Conservation (phyloP, 2,888 invertebrate genomes). For the Ptychoptera albimana region DNA sequence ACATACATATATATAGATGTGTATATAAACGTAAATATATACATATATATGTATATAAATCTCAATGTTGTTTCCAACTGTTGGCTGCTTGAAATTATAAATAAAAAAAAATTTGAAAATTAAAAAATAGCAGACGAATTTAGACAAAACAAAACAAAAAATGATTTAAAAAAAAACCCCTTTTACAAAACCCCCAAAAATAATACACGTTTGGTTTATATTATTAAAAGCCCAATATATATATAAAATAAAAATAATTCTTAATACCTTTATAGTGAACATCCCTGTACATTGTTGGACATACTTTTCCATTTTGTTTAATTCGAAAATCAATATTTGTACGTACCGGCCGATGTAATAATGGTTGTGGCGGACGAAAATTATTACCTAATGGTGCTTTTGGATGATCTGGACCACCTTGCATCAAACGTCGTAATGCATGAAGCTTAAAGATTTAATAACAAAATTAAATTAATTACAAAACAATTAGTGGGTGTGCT, state of each 20-base stretch:
- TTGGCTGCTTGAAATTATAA: constrained; percentile 42
- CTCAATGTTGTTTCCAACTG: constrained; percentile 70
- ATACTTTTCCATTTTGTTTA: constrained; percentile 67
- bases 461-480: too few relatives aligned
- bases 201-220: too few relatives aligned
- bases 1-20: too few relatives aligned
- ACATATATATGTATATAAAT: not conserved
- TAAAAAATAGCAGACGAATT: not conserved
- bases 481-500: too few relatives aligned
- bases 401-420: constrained; percentile 71
- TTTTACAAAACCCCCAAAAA: too few relatives aligned
- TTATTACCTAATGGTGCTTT: constrained; percentile 89
- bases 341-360: constrained; percentile 84
- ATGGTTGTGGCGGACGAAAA: constrained; percentile 82
- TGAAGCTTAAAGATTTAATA: constrained; percentile 45
- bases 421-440: constrained; percentile 70
- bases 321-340: constrained; percentile 94
- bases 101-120: constrained; percentile 6
- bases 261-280: constrained; percentile 74
- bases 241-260: too few relatives aligned
- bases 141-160: not conserved
- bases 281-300: constrained; percentile 83
- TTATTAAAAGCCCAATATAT: too few relatives aligned
- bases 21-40: not conserved
- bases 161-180: too few relatives aligned